Conservation (phyloP, 2,797 vertebrate species). For the Micropoecilia bifurca region DNA sequence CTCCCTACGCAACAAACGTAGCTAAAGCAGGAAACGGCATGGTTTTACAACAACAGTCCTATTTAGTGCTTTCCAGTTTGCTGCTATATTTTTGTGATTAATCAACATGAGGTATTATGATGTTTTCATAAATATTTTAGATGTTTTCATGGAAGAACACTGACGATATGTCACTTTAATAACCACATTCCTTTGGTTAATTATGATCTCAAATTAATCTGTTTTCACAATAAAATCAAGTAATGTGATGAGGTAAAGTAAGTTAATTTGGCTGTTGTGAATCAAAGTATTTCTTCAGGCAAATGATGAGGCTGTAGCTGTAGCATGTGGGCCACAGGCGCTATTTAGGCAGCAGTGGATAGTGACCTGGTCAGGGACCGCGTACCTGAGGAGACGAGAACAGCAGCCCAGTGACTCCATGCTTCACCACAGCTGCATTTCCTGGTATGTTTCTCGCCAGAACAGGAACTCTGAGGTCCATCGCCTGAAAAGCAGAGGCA, state of each 20-base stretch:
- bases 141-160: background rate
- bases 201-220: conserved; percentile 26
- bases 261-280: background rate
- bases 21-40: conserved; percentile 39
- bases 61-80: conserved; percentile 40
- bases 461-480: conserved; percentile 90
- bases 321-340: conserved; percentile 17
- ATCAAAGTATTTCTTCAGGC: conserved; percentile 16
- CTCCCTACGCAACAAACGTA: conserved; percentile 38
- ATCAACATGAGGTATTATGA: conserved; percentile 29
- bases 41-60: conserved; percentile 17
- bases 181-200: conserved; percentile 33
- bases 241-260: conserved; percentile 2
- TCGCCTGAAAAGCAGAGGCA: conserved; percentile 84
- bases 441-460: conserved; percentile 93
- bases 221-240: conserved; percentile 16
- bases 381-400: conserved; percentile 83
- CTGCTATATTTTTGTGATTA: conserved; percentile 34
- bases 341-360: conserved; percentile 33
- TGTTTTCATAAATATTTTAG: conserved; percentile 1
- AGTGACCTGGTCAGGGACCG: conserved; percentile 24
- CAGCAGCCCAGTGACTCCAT: conserved; percentile 88
- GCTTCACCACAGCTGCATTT: conserved; percentile 88
- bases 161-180: background rate
- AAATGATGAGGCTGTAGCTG: conserved; percentile 14